Base-by-base conservation (phyloP, 2,797 vertebrate genomes). In the Podarcis siculus region DNA sequence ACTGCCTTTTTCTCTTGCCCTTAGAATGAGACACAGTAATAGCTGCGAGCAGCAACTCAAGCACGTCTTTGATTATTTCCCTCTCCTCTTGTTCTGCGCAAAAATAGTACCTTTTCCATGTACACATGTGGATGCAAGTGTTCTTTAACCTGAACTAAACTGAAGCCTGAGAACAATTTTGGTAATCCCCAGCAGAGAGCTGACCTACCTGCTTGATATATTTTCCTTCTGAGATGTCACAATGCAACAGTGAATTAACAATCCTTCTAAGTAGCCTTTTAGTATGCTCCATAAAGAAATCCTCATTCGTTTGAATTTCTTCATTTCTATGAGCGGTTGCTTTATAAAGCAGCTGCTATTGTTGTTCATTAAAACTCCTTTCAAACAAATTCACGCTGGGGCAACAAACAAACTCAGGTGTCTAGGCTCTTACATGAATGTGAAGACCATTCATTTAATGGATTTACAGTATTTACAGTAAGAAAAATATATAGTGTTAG, bases 241-340 rank as follows among this genome's bases (percentile, higher is more conserved):
- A 42, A 72, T 17, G 35, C 15, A 35, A 23, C 21, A 66, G 72
- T 1, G 13, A 55, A 55, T 55, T 55, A 55, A 15, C 49, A 78
- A 25, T 4, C 6, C 5, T 69, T 69, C 5, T 27, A 69, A 49
- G 49, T 15, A 58, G 64, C 25, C 23, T 58, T 72, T 55, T 86
- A 64, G 1, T 3, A 64, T 81, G 82, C 81, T 75, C 92, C 45
- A 0, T 86, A n/a, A 87, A 94, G 72, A 90, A 92, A 9, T 3
- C 23, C 25, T 84, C 45, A 76, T 75, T 75, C 84, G 35, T 71
- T 30, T 1, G 87, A 89, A 92, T 45, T 19, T 87, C 82, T 89
- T 92, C n/a, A 32, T 35, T 67, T 90, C 86, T 87, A 90, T 86
- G 39, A 83, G 45, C 55, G n/a, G 86, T 87, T 92, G 80, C 84